phyloP scores from a whole-genome alignment of 2,797 vertebrate species.

The Glyptemys insculpta region DNA sequence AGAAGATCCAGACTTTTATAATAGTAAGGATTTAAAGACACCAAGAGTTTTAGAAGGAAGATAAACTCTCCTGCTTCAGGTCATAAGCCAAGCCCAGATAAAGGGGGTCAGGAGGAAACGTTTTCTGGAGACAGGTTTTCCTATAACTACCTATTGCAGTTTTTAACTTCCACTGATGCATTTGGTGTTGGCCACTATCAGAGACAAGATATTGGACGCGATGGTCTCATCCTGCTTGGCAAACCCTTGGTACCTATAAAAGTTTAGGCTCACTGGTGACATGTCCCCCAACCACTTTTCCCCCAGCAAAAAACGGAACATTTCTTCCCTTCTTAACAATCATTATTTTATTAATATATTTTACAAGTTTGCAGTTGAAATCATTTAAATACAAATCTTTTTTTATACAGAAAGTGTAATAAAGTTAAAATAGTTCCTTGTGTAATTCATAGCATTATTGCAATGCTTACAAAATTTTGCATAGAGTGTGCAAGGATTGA shows the following conservation, averaged over 20 bases:
- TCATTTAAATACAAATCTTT: slow-evolving; percentile 94
- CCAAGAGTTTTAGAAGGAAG: neutral
- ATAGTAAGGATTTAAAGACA: neutral
- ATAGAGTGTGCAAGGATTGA: slow-evolving; percentile 93
- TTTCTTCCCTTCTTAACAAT: slow-evolving; percentile 87
- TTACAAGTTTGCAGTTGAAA: slow-evolving; percentile 92
- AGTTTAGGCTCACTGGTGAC: neutral
- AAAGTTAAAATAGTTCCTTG: slow-evolving; percentile 92
- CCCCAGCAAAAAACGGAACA: slow-evolving; percentile 4
- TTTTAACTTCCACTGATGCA: neutral
- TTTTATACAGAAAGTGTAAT: slow-evolving; percentile 93
- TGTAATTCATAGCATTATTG: slow-evolving; percentile 90
- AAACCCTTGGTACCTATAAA: neutral
- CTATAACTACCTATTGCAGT: neutral
- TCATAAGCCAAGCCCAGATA: neutral
- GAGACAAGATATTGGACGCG: neutral
- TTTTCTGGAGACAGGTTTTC: neutral
- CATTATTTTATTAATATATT: slow-evolving; percentile 94
- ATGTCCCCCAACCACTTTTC: neutral
- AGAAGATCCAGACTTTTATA: neutral
- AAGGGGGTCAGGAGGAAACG: neutral
- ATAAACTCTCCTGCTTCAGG: neutral
- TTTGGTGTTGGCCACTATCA: neutral
- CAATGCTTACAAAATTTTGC: slow-evolving; percentile 94
- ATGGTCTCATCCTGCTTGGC: neutral